Evolutionary conservation across 2,888 invertebrate genomes (phyloP), one percentile per base, ranked within the genome.

Genomic region (Adela reaumurella): DNA sequence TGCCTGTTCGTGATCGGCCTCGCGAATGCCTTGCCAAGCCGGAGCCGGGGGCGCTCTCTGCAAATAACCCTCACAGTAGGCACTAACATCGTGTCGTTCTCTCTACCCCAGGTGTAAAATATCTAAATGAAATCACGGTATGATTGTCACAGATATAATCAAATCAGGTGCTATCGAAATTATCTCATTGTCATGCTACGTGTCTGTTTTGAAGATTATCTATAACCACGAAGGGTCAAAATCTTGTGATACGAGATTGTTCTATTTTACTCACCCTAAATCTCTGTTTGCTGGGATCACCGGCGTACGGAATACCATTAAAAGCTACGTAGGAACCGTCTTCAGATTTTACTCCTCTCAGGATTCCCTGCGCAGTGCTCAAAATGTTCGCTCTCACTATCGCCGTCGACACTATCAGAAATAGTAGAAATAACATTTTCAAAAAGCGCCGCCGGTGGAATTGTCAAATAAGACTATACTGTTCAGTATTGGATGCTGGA

Each of bases 31-130:
- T 1, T 57, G 45, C 77, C 77, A 77, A 1, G 59, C 53, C 0
- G 76, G 76, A 1, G 77, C 74, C 14, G 69, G 50, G 1, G 70
- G 67, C 1, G 68, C 72, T 52, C 55, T 56, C 77, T 78, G 55
- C 8, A 60, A 59, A 19, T 24, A n/a, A 19, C 17, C n/a, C 20
- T 10, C 14, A 24, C n/a, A n/a, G n/a, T n/a, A n/a, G n/a, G n/a
- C n/a, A n/a, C n/a, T n/a, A n/a, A n/a, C n/a, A n/a, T n/a, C n/a
- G n/a, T n/a, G n/a, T n/a, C n/a, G n/a, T n/a, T n/a, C n/a, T n/a
- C n/a, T n/a, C n/a, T n/a, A n/a, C n/a, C n/a, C n/a, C n/a, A n/a
- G n/a, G n/a, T n/a, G n/a, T n/a, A n/a, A n/a, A n/a, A n/a, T n/a
- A n/a, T n/a, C n/a, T n/a, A n/a, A n/a, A n/a, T n/a, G n/a, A n/a